Evolutionary conservation across 2,888 invertebrate species (phyloP).

Genomic region (Agrilus mali): DNA sequence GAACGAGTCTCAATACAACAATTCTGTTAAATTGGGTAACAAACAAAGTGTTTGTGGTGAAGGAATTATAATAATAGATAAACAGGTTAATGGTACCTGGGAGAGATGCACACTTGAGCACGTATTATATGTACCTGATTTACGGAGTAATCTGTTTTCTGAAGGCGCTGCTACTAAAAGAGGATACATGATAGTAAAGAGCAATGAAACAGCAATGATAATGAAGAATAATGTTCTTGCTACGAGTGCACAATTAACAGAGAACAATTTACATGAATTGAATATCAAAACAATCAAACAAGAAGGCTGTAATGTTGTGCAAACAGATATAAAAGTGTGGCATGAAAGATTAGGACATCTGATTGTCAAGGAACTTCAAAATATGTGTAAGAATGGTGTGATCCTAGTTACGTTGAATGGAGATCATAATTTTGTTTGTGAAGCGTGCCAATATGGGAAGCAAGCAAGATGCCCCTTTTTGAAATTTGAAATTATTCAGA

Average conservation of each 20-base stretch:
- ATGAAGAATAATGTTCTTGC: conserved; percentile 7
- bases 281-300: conserved; percentile 8
- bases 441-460: conserved; percentile 14
- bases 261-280: conserved; percentile 17
- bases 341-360: conserved; percentile 19
- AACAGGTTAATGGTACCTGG: no score
- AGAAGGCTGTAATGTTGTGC: conserved; percentile 10
- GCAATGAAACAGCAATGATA: conserved; percentile 12
- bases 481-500: no score
- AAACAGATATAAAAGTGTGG: conserved; percentile 13
- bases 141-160: conserved; percentile 25
- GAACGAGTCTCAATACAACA: no score
- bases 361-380: conserved; percentile 11
- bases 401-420: conserved; percentile 13
- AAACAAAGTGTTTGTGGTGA: no score
- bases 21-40: no score
- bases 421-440: conserved; percentile 11
- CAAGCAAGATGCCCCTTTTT: conserved; percentile 10
- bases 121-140: conserved; percentile 21
- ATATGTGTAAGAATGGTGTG: conserved; percentile 10
- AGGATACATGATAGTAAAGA: conserved; percentile 18
- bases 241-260: conserved; percentile 7
- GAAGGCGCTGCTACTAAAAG: conserved; percentile 20
- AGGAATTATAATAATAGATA: no score
- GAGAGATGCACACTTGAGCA: no score